Evolutionary conservation across 2,113 vertebrate species (phyloP).

Genomic region (Peucedramus taeniatus): DNA sequence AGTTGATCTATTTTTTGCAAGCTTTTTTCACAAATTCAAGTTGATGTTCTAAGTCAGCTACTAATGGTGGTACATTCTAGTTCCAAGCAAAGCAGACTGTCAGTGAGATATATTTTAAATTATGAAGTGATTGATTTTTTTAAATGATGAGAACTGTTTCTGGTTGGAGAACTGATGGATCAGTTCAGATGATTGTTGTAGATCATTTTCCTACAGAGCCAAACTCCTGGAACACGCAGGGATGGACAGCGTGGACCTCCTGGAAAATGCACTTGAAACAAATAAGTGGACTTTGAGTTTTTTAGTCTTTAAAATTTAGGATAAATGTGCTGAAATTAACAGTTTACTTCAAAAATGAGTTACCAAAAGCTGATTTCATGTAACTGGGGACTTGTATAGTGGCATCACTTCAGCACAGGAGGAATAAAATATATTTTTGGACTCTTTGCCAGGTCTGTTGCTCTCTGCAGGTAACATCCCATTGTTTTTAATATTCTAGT

Average conservation of each 20-base stretch:
- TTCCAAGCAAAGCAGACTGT: neutral
- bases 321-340: neutral
- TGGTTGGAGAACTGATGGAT: neutral
- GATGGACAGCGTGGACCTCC: neutral
- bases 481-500: neutral
- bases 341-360: neutral
- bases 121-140: slow-evolving; percentile 20
- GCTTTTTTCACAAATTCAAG: slow-evolving; percentile 40
- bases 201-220: neutral
- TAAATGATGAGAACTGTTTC: neutral
- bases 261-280: neutral
- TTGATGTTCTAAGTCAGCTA: neutral
- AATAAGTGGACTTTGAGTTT: neutral
- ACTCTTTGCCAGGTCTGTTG: neutral
- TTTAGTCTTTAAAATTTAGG: neutral
- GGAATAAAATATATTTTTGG: slow-evolving; percentile 59
- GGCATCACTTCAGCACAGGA: neutral
- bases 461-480: neutral
- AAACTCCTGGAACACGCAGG: neutral
- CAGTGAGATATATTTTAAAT: slow-evolving; percentile 40
- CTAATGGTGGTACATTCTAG: neutral
- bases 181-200: neutral
- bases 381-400: neutral
- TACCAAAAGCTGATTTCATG: neutral
- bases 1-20: slow-evolving; percentile 65